A percentile compares a stretch with the other conserved stretches of the same genome.
These are phyloP conservation scores for Smittia sp. DNA, from an alignment of 2,888 invertebrate genomes.

Conservation along the genomic window DNA sequence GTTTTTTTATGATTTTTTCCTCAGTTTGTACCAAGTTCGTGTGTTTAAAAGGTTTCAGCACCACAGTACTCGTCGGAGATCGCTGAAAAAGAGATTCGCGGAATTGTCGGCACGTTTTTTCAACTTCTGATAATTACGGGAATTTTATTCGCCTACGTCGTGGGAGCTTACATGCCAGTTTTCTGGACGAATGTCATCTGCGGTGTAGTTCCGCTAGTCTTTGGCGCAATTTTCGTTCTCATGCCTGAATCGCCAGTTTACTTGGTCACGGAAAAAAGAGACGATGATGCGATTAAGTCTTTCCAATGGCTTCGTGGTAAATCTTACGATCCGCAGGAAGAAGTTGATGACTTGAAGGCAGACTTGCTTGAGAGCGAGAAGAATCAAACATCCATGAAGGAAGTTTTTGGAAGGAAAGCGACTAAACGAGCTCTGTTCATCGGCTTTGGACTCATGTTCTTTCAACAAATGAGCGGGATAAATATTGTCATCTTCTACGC, in stretches of 20 bases:
- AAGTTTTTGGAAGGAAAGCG: conserved; percentile 55
- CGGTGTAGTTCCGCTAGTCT: conserved; percentile 63
- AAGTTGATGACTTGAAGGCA: conserved; percentile 16
- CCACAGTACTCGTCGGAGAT: conserved; percentile 86
- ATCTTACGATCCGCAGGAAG: background rate
- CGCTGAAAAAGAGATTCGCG: conserved; percentile 77
- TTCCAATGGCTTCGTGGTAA: conserved; percentile 27
- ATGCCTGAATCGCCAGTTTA: conserved; percentile 79
- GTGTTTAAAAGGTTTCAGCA: too few species aligned
- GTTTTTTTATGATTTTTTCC: too few species aligned
- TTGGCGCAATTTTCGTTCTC: conserved; percentile 64
- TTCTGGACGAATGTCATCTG: conserved; percentile 66
- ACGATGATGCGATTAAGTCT: conserved; percentile 17
- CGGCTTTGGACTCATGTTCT: conserved; percentile 71
- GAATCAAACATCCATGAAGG: conserved; percentile 69
- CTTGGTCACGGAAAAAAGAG: conserved; percentile 50
- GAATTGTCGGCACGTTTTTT: conserved; percentile 80
- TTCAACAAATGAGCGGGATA: conserved; percentile 56
- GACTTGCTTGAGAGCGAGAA: background rate
- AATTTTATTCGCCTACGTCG: conserved; percentile 66
- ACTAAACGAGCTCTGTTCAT: conserved; percentile 63
- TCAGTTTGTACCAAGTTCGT: too few species aligned
- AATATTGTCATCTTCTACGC: conserved; percentile 27
- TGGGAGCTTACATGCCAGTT: conserved; percentile 61
- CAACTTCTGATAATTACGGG: conserved; percentile 77